Evolutionary conservation across 2,888 invertebrate genomes (phyloP), one percentile per base, ranked within the genome.

Genomic region (Didymodactylos carnosus): DNA sequence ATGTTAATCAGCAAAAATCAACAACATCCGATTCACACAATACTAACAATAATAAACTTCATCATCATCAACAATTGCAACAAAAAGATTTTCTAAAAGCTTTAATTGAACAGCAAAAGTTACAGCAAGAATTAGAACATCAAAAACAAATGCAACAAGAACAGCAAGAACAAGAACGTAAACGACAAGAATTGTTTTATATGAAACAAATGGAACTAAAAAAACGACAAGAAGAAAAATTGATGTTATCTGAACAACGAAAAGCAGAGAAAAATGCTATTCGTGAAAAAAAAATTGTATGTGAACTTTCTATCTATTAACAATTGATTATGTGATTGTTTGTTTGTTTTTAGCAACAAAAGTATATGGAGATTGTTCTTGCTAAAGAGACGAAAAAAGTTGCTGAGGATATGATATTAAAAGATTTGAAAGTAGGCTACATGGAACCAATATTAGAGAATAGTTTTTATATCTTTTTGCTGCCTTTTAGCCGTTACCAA

Each of bases 341-440:
- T 75, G 29, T 71, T 39, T 35, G 7, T 40, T 29, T 69, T 40
- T 76, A 82, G 82, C 92, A 89, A 79, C 88, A 88, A 78, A 84
- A 88, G 76, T 85, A 87, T 77, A 82, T 87, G 71, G 89, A 89
- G 80, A 82, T 88, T 81, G 89, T 84, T 85, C 86, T 86, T 80
- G 88, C 83, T 79, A 88, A 86, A 84, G 90, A 86, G 87, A 88
- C 88, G 85, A 88, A 92, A 79, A 91, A 92, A 82, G 93, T 94
- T 0, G 89, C 90, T 79, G 94, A 94, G 83, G 94, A 94, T 82
- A 89, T 93, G 80, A 90, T 92, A 78, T 84, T 94, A 23, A 87
- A 88, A 75, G 86, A 87, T 82, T 76, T 76, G 25, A 79, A 80
- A 79, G 82, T 82, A 73, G 62, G 71, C 19, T n/a, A 13, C 23